phyloP scores from a whole-genome alignment of 2,113 vertebrate species.

The Erythrocebus patas region DNA sequence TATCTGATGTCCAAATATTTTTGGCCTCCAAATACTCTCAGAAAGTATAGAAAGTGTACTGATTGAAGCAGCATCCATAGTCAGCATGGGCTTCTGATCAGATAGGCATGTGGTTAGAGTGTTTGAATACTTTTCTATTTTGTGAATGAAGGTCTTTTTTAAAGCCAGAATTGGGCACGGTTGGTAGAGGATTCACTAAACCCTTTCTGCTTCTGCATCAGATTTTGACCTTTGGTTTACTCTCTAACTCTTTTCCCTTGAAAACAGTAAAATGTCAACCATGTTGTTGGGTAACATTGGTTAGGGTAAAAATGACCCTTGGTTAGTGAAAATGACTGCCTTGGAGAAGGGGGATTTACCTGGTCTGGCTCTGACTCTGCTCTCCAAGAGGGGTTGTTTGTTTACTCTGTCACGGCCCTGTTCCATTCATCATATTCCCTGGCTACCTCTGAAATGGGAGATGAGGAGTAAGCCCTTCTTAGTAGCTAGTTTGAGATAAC shows the following conservation, averaged over 20 bases:
- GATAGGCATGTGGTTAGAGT: neutral
- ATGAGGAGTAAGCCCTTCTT: neutral
- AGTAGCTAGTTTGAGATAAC: neutral
- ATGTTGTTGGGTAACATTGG: neutral
- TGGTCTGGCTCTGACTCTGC: neutral
- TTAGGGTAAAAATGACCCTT: neutral
- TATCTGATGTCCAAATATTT: slow-evolving; percentile 39
- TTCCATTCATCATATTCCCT: neutral
- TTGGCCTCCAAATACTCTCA: neutral
- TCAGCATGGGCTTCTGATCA: neutral
- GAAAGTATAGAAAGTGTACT: neutral
- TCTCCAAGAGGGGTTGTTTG: neutral
- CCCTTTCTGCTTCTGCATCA: neutral
- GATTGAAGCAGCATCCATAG: neutral
- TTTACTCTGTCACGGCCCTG: neutral
- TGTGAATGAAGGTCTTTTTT: neutral
- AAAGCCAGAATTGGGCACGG: neutral
- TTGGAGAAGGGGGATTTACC: neutral
- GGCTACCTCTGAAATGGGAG: neutral
- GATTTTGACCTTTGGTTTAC: neutral
- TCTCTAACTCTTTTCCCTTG: neutral
- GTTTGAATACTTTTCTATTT: neutral
- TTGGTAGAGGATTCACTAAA: neutral
- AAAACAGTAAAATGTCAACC: neutral
- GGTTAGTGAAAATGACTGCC: neutral